Base-by-base conservation (phyloP, 2,113 vertebrate genomes). In the Oreamnos americanus region DNA sequence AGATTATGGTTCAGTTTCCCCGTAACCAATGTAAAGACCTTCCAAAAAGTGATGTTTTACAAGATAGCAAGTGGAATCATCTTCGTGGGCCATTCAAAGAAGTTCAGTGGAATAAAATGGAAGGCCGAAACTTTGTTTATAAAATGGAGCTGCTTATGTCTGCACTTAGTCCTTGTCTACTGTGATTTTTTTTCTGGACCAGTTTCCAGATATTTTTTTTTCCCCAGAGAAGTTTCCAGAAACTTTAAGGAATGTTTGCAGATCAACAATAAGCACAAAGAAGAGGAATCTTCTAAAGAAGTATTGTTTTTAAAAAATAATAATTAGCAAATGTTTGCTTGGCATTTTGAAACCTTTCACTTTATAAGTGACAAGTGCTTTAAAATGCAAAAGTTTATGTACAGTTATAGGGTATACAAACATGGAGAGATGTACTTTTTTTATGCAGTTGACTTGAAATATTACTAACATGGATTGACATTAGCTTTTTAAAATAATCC, bases 141-240 rank as follows among this genome's bases (percentile, higher is more conserved):
- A 99, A 99, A 98, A 99, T 99, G 99, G 99, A 99, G 97, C 99
- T 99, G 8, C 99, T 99, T 33, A 99, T 99, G 99, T 99, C 99
- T 0, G 99, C 99, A 0, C 98, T 99, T 6, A 99, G 99, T 2
- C 99, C 99, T 0, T 99, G 99, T 92, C 99, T 98, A 91, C 97
- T 39, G 0, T 98, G 93, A 97, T 43, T 62, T 89, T 93, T 76
- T 62, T 87, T 64, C 76, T 74, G 83, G 90, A 84, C n/a, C 57
- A 21, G 16, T 85, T 60, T 96, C 91, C 33, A 36, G 51, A 47
- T 10, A 47, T 10, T 60, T 36, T 57, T 78, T 76, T 76, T 30
- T 39, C 76, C 67, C 71, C 71, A 64, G 36, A 74, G 57, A 92
- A 62, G 19, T 57, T 85, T 74, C 16, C n/a, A 83, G 58, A 94